phyloP scores from a whole-genome alignment of 2,113 vertebrate genomes.

The Haemorhous mexicanus region DNA sequence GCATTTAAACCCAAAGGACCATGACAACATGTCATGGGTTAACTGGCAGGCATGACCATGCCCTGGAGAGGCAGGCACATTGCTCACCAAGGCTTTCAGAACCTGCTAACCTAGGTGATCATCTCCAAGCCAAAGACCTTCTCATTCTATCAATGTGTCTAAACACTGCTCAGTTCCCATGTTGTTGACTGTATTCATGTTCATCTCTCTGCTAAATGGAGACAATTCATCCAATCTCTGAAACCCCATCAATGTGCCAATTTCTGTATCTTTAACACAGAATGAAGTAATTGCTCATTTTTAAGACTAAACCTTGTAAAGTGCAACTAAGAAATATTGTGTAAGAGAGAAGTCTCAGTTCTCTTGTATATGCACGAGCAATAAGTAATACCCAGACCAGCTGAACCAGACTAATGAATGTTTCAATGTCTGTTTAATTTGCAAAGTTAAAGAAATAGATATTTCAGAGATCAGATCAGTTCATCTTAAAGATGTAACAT shows the following conservation, averaged over 20 bases:
- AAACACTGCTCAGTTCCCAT: not conserved
- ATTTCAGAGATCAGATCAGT: not conserved
- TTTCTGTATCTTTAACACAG: not conserved
- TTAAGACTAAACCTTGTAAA: not conserved
- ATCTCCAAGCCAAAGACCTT: not conserved
- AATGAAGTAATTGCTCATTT: not conserved
- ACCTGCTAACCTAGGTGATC: not conserved
- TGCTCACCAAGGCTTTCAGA: not conserved
- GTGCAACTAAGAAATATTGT: not conserved
- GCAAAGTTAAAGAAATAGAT: not conserved
- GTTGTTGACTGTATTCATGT: not conserved
- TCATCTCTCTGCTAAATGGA: not conserved
- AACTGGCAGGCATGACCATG: not conserved
- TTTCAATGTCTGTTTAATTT: slow-evolving; percentile 15
- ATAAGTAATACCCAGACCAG: not conserved
- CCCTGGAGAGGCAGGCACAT: not conserved
- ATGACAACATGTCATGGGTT: not conserved
- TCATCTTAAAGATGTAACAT: not conserved
- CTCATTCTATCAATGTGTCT: not conserved
- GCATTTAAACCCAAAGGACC: not conserved
- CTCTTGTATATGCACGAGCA: not conserved
- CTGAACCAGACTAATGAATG: not conserved
- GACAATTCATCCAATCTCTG: not conserved
- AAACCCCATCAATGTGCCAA: not conserved
- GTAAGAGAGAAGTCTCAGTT: not conserved